A percentile compares a stretch with the other conserved stretches of the same genome.
Conservation (phyloP, 2,797 vertebrate genomes). For the Peromyscus nudipes region DNA sequence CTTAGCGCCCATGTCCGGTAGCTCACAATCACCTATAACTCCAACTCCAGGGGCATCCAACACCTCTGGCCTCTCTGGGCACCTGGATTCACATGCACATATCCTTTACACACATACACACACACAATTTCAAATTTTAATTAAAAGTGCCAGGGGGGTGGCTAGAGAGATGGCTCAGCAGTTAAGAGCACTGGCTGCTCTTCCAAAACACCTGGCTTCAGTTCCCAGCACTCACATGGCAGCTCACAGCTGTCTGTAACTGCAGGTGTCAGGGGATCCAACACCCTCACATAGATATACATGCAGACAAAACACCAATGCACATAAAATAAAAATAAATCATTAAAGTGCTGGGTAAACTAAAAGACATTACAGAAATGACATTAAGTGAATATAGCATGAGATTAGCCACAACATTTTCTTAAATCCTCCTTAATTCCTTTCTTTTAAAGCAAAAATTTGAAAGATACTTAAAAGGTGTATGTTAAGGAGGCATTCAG, state of each 20-base stretch:
- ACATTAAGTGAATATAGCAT: not conserved
- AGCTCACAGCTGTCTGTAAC: not conserved
- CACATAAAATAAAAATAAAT: not conserved
- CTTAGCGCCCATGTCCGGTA: not conserved
- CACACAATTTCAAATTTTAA: not conserved
- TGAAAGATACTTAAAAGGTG: not conserved
- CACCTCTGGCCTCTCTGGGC: not conserved
- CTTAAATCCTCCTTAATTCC: not conserved
- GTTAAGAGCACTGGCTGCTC: not conserved
- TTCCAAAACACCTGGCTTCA: not conserved
- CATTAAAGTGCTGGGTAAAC: not conserved
- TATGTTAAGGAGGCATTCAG: constrained; percentile 5
- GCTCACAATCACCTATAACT: not conserved
- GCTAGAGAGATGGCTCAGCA: not conserved
- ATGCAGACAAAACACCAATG: not conserved
- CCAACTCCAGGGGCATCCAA: not conserved
- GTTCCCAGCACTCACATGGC: not conserved
- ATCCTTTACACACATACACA: not conserved
- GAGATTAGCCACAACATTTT: not conserved
- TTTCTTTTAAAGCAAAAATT: constrained; percentile 41
- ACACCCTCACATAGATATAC: not conserved
- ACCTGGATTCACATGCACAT: not conserved
- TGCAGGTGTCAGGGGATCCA: not conserved
- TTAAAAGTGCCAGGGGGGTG: not conserved
- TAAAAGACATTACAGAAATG: not conserved